Percentiles rank a stretch among this genome's conserved stretches.
These are phyloP conservation scores for Nephrotoma appendiculata DNA, from an alignment of 2,888 invertebrate genomes.

Conservation along the genomic window DNA sequence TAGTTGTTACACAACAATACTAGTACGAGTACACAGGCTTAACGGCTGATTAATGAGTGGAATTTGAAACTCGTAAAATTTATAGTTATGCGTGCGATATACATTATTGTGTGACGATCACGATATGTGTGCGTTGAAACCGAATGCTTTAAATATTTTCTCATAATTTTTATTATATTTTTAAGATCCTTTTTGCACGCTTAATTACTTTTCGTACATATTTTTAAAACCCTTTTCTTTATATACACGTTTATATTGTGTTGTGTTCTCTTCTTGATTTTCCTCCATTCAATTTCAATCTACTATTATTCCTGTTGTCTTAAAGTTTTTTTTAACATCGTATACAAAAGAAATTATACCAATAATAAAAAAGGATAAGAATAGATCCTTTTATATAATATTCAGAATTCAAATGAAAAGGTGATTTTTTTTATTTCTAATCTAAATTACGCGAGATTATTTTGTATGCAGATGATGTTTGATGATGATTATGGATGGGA, in stretches of 20 bases:
- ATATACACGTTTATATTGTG: not conserved
- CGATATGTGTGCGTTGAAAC: not conserved
- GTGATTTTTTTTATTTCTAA: not conserved
- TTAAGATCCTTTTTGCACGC: not conserved
- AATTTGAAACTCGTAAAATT: not conserved
- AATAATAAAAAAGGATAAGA: not conserved
- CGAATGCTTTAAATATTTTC: not conserved
- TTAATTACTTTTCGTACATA: not conserved
- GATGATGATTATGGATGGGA: conserved; percentile 3
- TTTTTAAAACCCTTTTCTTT: not conserved
- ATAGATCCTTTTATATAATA: not conserved
- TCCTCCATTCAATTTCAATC: not conserved
- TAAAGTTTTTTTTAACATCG: not conserved
- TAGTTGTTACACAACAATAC: not conserved
- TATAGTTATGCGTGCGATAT: not conserved
- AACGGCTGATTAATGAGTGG: not conserved
- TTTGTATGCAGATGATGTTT: conserved; percentile 3
- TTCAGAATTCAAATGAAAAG: not conserved
- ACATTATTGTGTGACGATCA: not conserved
- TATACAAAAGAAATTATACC: not conserved
- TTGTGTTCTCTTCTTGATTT: not conserved
- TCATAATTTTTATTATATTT: not conserved
- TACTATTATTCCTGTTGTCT: not conserved
- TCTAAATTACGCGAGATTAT: conserved; percentile 4
- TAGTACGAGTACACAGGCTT: not conserved